Conservation (phyloP, 2,797 vertebrate species). For the Cryptoprocta ferox region DNA sequence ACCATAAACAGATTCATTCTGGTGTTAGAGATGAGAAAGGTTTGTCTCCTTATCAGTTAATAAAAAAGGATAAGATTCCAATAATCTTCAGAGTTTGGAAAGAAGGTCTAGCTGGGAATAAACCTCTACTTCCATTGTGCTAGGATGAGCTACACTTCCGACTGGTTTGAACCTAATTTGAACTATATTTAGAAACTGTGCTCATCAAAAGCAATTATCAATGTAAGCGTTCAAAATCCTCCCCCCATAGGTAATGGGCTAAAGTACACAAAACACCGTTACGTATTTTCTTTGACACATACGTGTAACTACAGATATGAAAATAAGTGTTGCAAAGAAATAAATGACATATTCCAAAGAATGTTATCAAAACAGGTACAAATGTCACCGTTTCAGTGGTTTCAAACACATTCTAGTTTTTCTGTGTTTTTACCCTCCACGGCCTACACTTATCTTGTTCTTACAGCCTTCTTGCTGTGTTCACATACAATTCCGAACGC, state of each 20-base stretch:
- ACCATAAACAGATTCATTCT: conserved; percentile 7
- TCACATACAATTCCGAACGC: not conserved
- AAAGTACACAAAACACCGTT: not conserved
- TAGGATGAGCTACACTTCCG: not conserved
- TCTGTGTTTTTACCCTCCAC: not conserved
- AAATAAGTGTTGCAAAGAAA: conserved; percentile 50
- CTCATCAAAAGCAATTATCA: conserved; percentile 22
- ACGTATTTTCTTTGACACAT: not conserved
- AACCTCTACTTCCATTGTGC: conserved; percentile 5
- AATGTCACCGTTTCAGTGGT: not conserved
- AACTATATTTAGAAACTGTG: conserved; percentile 8
- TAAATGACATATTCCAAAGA: not conserved
- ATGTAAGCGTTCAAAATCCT: not conserved
- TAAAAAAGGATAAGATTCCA: conserved; percentile 25
- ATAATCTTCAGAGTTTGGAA: conserved; percentile 27
- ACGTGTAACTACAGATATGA: not conserved
- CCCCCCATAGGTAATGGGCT: not conserved
- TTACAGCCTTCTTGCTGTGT: not conserved
- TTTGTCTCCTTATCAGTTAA: conserved; percentile 34
- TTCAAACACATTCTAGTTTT: not conserved
- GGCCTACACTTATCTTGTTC: not conserved
- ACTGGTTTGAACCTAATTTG: conserved; percentile 10
- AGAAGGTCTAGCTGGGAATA: not conserved
- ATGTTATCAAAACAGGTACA: conserved; percentile 22
- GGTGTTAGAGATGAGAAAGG: conserved; percentile 60